Percentiles rank a stretch among this genome's conserved stretches.
Evolutionary conservation across 2,888 invertebrate species (phyloP).

Genomic region (Parapristionchus giblindavisi): DNA sequence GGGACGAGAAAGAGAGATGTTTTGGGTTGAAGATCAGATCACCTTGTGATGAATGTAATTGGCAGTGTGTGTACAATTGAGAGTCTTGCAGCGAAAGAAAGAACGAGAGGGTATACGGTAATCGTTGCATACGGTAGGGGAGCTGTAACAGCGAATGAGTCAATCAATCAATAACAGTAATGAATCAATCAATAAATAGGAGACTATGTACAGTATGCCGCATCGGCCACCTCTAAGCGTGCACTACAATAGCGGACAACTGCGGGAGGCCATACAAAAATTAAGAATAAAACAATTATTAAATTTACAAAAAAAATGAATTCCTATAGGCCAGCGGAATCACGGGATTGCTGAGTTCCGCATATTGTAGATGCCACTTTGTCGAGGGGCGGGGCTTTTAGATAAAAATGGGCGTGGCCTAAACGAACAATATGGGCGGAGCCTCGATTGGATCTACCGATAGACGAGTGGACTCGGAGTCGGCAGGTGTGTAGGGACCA

Average conservation of each 20-base stretch:
- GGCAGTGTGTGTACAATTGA: no score
- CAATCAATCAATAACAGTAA: no score
- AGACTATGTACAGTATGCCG: constrained; percentile 8
- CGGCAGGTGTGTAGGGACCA: neutral
- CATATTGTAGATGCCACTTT: constrained; percentile 34
- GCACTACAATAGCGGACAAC: constrained; percentile 34
- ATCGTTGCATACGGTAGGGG: no score
- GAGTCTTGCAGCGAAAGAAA: neutral
- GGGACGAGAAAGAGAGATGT: neutral
- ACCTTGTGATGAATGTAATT: no score
- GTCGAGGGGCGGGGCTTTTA: neutral
- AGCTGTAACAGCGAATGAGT: no score
- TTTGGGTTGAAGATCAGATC: neutral
- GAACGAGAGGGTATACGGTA: neutral
- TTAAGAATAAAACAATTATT: neutral
- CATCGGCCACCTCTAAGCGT: neutral
- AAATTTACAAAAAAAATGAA: constrained; percentile 10
- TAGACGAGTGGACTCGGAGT: neutral
- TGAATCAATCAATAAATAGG: constrained; percentile 18
- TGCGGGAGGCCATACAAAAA: constrained; percentile 6
- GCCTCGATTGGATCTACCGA: neutral
- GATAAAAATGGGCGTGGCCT: neutral
- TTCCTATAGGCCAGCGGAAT: constrained; percentile 9
- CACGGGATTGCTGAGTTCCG: constrained; percentile 30
- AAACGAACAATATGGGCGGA: neutral